Conservation (phyloP, 2,888 invertebrate species). For the Eretmocerus hayati region DNA sequence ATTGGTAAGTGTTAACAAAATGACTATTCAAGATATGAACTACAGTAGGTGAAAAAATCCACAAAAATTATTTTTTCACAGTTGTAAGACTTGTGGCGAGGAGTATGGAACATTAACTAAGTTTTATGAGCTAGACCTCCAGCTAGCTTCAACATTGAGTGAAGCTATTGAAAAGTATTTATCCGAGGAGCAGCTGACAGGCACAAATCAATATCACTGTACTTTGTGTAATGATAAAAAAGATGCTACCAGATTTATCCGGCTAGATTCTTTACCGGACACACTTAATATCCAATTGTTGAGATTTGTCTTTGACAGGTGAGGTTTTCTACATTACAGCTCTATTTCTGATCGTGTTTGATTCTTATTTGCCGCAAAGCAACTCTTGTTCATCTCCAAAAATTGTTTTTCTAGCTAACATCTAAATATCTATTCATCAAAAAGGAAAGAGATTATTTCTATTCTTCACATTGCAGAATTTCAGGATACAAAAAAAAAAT, state of each 20-base stretch:
- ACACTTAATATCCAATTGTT: conserved; percentile 57
- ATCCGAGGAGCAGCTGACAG: conserved; percentile 54
- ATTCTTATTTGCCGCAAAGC: too few relatives aligned
- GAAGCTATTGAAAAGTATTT: conserved; percentile 54
- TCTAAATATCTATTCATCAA: conserved; percentile 1
- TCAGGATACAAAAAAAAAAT: conserved; percentile 48
- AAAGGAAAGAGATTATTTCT: neutral
- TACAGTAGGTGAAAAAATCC: neutral
- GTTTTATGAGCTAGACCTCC: conserved; percentile 57
- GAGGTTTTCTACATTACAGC: too few relatives aligned
- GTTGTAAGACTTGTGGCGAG: conserved; percentile 51
- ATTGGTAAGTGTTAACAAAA: conserved; percentile 32
- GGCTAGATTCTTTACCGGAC: conserved; percentile 52
- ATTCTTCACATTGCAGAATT: conserved; percentile 5
- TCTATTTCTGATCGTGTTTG: too few relatives aligned
- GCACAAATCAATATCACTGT: conserved; percentile 56
- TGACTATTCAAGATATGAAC: neutral
- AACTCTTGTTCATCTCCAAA: too few relatives aligned
- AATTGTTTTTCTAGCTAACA: too few relatives aligned
- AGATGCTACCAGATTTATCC: conserved; percentile 53
- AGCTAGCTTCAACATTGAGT: conserved; percentile 50
- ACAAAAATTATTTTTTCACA: conserved; percentile 26
- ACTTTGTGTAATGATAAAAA: conserved; percentile 51
- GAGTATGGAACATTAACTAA: conserved; percentile 51
- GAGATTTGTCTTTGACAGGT: conserved; percentile 58